phyloP scores from a whole-genome alignment of 2,888 invertebrate genomes.

The Ornithoptera priamus region DNA sequence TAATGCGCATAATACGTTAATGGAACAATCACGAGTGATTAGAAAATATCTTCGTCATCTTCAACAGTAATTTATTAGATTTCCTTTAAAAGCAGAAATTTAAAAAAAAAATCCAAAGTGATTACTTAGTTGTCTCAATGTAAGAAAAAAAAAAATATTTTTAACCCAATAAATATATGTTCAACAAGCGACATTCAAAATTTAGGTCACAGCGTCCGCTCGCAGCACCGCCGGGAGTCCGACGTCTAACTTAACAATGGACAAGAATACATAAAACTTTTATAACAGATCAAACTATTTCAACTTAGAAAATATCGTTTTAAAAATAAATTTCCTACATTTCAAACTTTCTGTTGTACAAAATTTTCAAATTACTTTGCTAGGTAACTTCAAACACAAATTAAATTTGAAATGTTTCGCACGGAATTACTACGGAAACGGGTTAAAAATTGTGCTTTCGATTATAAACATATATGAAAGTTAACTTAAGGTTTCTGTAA shows the following conservation, averaged over 20 bases:
- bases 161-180: not conserved
- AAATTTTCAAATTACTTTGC: not conserved
- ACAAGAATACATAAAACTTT: conserved; percentile 21
- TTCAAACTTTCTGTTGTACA: conserved; percentile 3
- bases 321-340: conserved; percentile 6
- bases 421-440: not conserved
- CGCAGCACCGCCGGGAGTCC: conserved; percentile 4
- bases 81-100: no score
- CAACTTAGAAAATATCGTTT: conserved; percentile 8
- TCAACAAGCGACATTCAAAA: conserved; percentile 22
- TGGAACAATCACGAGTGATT: not conserved
- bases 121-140: no score
- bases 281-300: conserved; percentile 14
- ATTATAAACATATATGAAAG: not conserved
- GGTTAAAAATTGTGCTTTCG: not conserved
- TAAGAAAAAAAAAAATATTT: not conserved
- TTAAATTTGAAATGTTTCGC: not conserved
- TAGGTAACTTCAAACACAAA: not conserved
- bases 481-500: no score
- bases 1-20: not conserved
- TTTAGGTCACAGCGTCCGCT: conserved; percentile 24
- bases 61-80: no score
- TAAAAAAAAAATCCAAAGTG: no score
- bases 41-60: no score
- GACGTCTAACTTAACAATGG: conserved; percentile 12